phyloP scores from a whole-genome alignment of 2,888 invertebrate species.

The Ectemnius lituratus region DNA sequence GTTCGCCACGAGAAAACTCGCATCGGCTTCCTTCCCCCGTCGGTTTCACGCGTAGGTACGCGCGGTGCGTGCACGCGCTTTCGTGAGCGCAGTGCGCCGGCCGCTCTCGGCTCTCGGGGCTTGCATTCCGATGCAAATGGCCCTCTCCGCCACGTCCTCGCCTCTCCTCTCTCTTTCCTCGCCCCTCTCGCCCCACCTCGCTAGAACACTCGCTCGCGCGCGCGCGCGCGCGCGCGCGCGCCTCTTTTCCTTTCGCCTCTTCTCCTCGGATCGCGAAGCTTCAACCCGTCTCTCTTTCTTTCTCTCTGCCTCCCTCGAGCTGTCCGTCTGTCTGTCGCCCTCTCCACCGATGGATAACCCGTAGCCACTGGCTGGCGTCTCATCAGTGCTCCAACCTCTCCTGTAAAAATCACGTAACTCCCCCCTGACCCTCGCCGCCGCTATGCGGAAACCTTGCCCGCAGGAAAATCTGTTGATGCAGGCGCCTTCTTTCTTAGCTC shows the following conservation, averaged over 20 bases:
- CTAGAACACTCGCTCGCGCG: background rate
- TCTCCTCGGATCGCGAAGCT: slow-evolving; percentile 21
- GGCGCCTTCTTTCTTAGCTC: no score
- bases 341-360: slow-evolving; percentile 39
- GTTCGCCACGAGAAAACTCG: slow-evolving; percentile 38
- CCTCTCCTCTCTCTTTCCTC: slow-evolving; percentile 22
- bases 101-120: slow-evolving; percentile 36
- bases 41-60: slow-evolving; percentile 45
- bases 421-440: slow-evolving; percentile 4
- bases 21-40: slow-evolving; percentile 50
- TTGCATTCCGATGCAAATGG: slow-evolving; percentile 73
- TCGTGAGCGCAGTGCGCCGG: slow-evolving; percentile 38
- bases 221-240: background rate
- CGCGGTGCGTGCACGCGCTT: slow-evolving; percentile 44
- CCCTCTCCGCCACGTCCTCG: slow-evolving; percentile 47
- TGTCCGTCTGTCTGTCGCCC: background rate
- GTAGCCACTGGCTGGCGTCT: slow-evolving; percentile 50
- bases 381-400: slow-evolving; percentile 26
- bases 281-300: slow-evolving; percentile 22
- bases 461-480: no score
- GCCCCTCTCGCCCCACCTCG: slow-evolving; percentile 16
- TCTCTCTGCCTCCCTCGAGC: background rate
- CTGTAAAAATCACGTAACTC: slow-evolving; percentile 26
- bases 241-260: slow-evolving; percentile 20
- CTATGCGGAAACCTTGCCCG: slow-evolving; percentile 1